Conservation (phyloP, 1,140 invertebrate species). For the Drosophila aff. region DNA sequence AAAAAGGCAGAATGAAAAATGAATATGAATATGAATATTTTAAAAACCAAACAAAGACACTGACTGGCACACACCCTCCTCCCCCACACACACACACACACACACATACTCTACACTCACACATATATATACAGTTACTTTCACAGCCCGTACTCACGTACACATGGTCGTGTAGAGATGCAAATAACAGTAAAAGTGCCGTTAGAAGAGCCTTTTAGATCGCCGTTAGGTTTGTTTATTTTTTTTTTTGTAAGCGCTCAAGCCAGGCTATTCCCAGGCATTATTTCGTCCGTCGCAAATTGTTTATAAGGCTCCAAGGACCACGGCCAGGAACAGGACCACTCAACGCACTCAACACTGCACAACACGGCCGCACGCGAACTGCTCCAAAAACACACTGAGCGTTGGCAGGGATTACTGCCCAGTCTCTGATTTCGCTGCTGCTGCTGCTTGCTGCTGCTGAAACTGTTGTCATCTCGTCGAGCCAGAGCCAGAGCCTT, state of each 20-base stretch:
- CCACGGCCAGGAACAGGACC: conserved; percentile 16
- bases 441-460: conserved; percentile 32
- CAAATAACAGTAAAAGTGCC: conserved; percentile 2
- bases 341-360: conserved; percentile 11
- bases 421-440: conserved; percentile 24
- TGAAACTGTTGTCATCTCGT: conserved; percentile 51
- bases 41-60: conserved; percentile 46
- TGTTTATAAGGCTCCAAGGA: conserved; percentile 32
- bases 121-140: not conserved
- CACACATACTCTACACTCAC: not conserved
- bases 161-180: conserved; percentile 1
- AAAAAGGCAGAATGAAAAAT: conserved; percentile 18
- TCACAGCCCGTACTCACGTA: not conserved
- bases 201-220: not conserved
- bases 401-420: conserved; percentile 43
- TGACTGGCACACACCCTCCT: not conserved
- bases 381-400: conserved; percentile 65
- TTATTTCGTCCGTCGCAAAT: conserved; percentile 11
- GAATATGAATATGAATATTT: conserved; percentile 60
- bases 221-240: not conserved
- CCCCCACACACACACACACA: not conserved
- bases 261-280: not conserved
- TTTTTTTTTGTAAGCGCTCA: not conserved
- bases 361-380: conserved; percentile 60
- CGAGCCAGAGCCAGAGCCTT: conserved; percentile 25